Evolutionary conservation across 2,797 vertebrate genomes (phyloP).

Genomic region (Caiman crocodilus): DNA sequence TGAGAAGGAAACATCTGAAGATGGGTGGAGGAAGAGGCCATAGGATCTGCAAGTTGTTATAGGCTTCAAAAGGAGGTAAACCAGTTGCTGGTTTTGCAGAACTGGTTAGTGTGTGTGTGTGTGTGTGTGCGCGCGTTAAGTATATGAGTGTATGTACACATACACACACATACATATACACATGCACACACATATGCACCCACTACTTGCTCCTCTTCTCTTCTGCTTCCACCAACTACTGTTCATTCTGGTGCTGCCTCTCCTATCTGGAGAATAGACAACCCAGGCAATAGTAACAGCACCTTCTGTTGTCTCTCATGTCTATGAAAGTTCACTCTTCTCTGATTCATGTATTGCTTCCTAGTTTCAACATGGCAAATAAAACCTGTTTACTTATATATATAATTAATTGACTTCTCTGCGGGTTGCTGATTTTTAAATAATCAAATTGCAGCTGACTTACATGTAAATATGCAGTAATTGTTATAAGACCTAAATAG

Average conservation of each 20-base stretch:
- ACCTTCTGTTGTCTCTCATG: not conserved
- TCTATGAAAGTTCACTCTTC: not conserved
- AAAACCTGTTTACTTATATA: not conserved
- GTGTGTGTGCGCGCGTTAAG: not conserved
- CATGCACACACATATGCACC: not conserved
- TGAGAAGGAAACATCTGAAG: not conserved
- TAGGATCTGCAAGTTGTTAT: not conserved
- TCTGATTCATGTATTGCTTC: not conserved
- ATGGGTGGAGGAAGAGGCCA: not conserved
- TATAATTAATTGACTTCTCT: not conserved
- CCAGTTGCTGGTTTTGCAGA: not conserved
- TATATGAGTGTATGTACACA: too few relatives aligned
- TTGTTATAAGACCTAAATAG: not conserved
- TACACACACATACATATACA: not conserved
- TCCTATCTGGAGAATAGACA: not conserved
- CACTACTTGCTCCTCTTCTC: not conserved
- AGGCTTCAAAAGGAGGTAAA: not conserved
- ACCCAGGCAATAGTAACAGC: not conserved
- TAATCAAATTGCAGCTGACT: not conserved
- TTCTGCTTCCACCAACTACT: not conserved
- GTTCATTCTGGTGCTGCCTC: not conserved
- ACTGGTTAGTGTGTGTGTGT: not conserved
- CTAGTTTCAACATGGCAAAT: not conserved
- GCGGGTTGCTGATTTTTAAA: not conserved
- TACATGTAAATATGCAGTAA: not conserved